These are phyloP conservation scores for Agonopterix alstromeriana DNA, from an alignment of 2,888 invertebrate species.

Conservation along the genomic window DNA sequence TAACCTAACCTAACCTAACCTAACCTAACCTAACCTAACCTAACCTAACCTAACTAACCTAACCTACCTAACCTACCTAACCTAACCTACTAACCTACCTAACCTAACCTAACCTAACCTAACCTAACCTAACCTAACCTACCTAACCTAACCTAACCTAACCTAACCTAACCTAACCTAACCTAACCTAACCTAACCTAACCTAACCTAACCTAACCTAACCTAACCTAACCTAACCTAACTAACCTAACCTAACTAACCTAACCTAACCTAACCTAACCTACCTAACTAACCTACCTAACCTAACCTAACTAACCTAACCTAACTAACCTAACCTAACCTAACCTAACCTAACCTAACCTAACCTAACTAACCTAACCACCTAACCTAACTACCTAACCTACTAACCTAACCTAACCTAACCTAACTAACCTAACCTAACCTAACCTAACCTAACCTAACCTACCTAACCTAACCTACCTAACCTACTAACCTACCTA, in stretches of 20 bases:
- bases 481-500: slow-evolving; percentile 17
- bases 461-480: slow-evolving; percentile 23
- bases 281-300: slow-evolving; percentile 14
- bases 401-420: slow-evolving; percentile 7
- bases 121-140: too few species aligned
- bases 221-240: slow-evolving; percentile 19
- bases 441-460: slow-evolving; percentile 24
- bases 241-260: slow-evolving; percentile 22
- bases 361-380: slow-evolving; percentile 8
- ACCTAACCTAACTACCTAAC: slow-evolving; percentile 7
- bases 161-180: too few species aligned
- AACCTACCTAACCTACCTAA: too few species aligned
- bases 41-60: too few species aligned
- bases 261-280: slow-evolving; percentile 18
- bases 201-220: slow-evolving; percentile 17
- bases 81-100: too few species aligned
- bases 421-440: slow-evolving; percentile 21
- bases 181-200: slow-evolving; percentile 23
- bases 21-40: too few species aligned
- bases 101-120: too few species aligned
- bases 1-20: too few species aligned
- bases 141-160: too few species aligned
- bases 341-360: slow-evolving; percentile 9
- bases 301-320: slow-evolving; percentile 10
- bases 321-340: slow-evolving; percentile 9